phyloP scores from a whole-genome alignment of 2,113 vertebrate species.

The Phasianus colchicus region DNA sequence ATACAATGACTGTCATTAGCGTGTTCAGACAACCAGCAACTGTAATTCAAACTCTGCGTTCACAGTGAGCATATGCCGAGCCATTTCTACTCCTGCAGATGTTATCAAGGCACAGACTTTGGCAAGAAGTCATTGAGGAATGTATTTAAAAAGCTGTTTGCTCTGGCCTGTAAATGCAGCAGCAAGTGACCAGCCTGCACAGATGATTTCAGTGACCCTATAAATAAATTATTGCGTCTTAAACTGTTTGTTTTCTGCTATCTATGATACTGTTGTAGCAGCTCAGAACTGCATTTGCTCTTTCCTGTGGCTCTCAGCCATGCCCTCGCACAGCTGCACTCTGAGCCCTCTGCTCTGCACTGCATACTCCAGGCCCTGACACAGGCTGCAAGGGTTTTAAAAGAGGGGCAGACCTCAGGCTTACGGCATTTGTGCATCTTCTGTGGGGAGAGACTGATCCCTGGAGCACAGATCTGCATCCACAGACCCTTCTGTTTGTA shows the following conservation, averaged over 20 bases:
- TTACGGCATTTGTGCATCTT: background rate
- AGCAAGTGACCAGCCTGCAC: constrained; percentile 23
- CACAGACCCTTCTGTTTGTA: background rate
- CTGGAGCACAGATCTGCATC: background rate
- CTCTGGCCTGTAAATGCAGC: constrained; percentile 8
- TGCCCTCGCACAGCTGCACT: rapidly evolving
- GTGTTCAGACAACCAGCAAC: background rate
- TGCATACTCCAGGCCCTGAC: background rate
- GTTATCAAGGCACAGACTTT: constrained; percentile 44
- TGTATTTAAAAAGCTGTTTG: constrained; percentile 27
- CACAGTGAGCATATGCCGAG: background rate
- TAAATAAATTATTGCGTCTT: background rate
- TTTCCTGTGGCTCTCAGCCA: background rate
- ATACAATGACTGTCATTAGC: background rate
- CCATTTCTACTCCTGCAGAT: background rate
- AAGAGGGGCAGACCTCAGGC: background rate
- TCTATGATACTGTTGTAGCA: constrained; percentile 39
- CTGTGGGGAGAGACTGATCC: background rate
- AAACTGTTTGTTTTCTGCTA: constrained; percentile 19
- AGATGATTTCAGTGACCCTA: background rate
- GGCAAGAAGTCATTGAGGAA: background rate
- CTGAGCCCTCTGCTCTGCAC: background rate
- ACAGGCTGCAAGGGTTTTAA: background rate
- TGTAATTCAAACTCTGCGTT: background rate
- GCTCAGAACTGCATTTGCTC: background rate